These are phyloP conservation scores for Eutrigla gurnardus DNA, from an alignment of 2,797 vertebrate species.

Conservation along the genomic window DNA sequence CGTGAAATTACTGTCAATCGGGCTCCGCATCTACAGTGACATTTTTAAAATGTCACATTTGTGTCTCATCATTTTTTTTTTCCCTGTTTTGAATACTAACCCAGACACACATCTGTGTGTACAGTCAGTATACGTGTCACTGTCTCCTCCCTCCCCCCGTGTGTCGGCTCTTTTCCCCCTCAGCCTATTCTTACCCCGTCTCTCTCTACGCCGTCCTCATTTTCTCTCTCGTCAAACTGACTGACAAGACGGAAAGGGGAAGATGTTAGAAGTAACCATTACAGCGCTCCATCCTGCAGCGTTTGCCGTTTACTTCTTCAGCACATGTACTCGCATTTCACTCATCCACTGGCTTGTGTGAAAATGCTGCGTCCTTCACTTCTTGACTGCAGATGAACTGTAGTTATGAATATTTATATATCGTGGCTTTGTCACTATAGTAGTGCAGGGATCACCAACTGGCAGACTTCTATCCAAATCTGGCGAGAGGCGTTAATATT, in stretches of 20 bases:
- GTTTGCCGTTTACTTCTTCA: slow-evolving; percentile 32
- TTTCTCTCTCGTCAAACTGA: slow-evolving; percentile 20
- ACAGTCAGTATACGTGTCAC: not conserved
- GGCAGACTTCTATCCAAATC: no score
- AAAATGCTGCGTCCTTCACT: not conserved
- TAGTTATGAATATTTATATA: not conserved
- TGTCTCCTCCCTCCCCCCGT: not conserved
- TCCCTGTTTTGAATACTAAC: slow-evolving; percentile 7
- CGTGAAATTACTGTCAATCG: slow-evolving; percentile 61
- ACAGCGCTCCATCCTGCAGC: slow-evolving; percentile 12
- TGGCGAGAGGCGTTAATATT: no score
- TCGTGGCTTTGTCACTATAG: no score
- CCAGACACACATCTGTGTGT: slow-evolving; percentile 4
- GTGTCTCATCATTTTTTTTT: slow-evolving; percentile 22
- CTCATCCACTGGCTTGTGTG: not conserved
- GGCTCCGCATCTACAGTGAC: slow-evolving; percentile 18
- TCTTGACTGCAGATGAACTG: not conserved
- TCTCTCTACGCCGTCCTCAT: not conserved
- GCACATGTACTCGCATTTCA: not conserved
- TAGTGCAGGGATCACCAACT: no score
- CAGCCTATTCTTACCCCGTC: not conserved
- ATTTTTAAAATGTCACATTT: slow-evolving; percentile 57
- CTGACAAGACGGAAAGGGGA: slow-evolving; percentile 1
- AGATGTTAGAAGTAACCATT: slow-evolving; percentile 10
- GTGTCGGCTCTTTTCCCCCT: not conserved